phyloP scores from a whole-genome alignment of 2,113 vertebrate species.

The Theristicus caerulescens region DNA sequence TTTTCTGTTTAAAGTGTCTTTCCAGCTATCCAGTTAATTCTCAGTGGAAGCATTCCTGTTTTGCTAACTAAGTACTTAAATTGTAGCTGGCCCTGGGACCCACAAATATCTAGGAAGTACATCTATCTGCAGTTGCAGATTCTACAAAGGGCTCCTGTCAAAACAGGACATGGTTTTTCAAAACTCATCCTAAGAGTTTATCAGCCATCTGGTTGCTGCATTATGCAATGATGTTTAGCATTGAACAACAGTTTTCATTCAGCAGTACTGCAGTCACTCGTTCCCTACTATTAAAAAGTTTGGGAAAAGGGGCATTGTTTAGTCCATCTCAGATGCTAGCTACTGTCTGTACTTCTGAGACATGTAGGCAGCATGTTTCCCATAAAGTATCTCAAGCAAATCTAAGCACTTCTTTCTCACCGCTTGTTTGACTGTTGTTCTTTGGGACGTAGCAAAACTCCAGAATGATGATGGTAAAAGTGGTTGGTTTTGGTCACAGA shows the following conservation, averaged over 20 bases:
- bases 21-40: not conserved
- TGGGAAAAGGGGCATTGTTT: not conserved
- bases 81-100: not conserved
- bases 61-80: not conserved
- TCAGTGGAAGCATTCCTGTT: not conserved
- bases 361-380: not conserved
- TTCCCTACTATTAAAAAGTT: not conserved
- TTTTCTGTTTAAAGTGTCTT: not conserved
- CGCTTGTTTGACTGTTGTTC: not conserved
- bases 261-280: not conserved
- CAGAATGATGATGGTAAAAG: not conserved
- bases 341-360: not conserved
- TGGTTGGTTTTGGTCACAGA: not conserved
- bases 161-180: slow-evolving; percentile 36
- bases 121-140: not conserved
- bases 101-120: not conserved
- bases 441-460: not conserved
- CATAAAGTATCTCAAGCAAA: not conserved
- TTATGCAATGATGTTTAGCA: not conserved
- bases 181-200: not conserved
- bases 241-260: not conserved
- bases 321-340: not conserved
- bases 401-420: not conserved
- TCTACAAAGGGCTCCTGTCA: not conserved
- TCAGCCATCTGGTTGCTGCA: not conserved